Conservation (phyloP, 2,113 vertebrate species). For the Ramphastos sulfuratus region DNA sequence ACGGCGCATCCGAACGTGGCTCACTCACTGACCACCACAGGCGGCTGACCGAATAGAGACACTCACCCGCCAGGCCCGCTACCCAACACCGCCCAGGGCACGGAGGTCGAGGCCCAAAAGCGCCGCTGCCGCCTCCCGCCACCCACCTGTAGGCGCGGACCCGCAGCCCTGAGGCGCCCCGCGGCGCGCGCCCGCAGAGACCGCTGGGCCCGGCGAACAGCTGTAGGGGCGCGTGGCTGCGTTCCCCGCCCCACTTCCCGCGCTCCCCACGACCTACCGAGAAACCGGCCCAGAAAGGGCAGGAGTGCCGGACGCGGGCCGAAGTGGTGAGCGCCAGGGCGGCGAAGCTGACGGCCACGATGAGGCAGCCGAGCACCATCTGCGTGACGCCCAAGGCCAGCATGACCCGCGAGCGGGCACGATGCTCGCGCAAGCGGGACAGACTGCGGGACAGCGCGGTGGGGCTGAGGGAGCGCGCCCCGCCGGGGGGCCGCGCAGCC, state of each 20-base stretch:
- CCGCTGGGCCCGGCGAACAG: neutral
- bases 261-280: constrained; percentile 84
- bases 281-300: constrained; percentile 98
- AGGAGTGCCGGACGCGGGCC: constrained; percentile 93
- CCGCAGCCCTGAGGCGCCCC: neutral
- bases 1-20: fast-evolving
- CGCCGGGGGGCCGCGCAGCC: constrained; percentile 77
- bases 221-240: too few relatives aligned
- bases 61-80: neutral
- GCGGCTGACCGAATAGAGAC: neutral
- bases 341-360: constrained; percentile 96
- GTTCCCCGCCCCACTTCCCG: neutral
- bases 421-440: constrained; percentile 87
- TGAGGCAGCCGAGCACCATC: constrained; percentile 95
- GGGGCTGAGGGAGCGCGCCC: constrained; percentile 82
- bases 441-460: constrained; percentile 88
- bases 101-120: neutral
- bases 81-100: neutral
- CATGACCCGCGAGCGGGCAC: constrained; percentile 90
- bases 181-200: neutral
- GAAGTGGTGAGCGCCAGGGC: constrained; percentile 96
- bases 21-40: neutral
- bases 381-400: constrained; percentile 92
- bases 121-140: neutral
- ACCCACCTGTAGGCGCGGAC: neutral